Base-by-base conservation (phyloP, 1,140 invertebrate species). In the Pseudomyrmex dendroicus region DNA sequence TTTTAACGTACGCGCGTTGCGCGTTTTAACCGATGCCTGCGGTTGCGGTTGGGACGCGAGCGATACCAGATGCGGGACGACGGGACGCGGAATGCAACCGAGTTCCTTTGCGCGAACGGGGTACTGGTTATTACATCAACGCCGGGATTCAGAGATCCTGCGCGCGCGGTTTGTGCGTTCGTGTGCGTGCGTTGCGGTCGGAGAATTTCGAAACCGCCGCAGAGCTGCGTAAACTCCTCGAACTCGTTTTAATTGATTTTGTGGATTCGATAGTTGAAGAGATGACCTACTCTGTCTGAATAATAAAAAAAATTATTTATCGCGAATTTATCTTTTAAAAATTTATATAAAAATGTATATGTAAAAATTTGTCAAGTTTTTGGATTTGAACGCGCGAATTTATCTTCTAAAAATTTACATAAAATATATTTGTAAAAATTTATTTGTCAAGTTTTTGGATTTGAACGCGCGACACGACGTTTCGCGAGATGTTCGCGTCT, bases 11-110 rank as follows among this genome's bases (percentile, higher is more conserved):
- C 59, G 13, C 59, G 13, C 52, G 44, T 70, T 22, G n/a, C 66
- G 44, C 35, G 35, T 35, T 78, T 78, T 78, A 78, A 78, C 54
- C 57, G 76, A 78, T 70, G 64, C 64, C 64, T 78, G 76, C 64
- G 64, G 76, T 59, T 59, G 62, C 73, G 61, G 61, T 64, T 25
- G 22, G 61, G 17, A 8, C 46, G 52, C 76, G 61, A 77, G 62
- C 25, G 73, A 77, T 77, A 56, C 25, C 48, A 35, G 62, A 76
- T 44, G 48, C 61, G 15, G 5, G 7, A 56, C 62, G 44, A 80
- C 20, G 22, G 48, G 64, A 68, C 70, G 76, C 66, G 48, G 52
- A 59, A 78, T 57, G 64, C 44, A 57, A 70, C 64, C 20, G 62
- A 67, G 20, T 70, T 70, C 15, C 9, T 61, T 35, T 35, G 35